A percentile compares a stretch with the other conserved stretches of the same genome.
Conservation (phyloP, 2,113 vertebrate species). For the Rhea pennata region DNA sequence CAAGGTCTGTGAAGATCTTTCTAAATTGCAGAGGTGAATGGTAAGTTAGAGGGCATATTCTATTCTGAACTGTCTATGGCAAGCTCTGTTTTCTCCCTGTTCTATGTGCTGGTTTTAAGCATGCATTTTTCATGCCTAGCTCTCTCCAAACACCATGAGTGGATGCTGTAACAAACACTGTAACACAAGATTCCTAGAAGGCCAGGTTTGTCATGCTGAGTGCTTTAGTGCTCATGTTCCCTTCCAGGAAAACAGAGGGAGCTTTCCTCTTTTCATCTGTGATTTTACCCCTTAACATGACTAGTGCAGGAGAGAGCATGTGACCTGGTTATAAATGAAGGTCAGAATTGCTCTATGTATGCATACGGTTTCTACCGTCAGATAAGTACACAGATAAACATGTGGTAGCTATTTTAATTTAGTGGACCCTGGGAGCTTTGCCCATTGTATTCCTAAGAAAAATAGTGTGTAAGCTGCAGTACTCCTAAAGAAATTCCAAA, state of each 20-base stretch:
- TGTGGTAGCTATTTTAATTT: conserved; percentile 52
- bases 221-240: background rate
- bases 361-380: background rate
- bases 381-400: conserved; percentile 48
- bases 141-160: background rate
- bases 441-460: background rate
- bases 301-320: background rate
- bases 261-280: conserved; percentile 2
- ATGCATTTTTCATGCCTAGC: background rate
- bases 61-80: background rate
- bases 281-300: background rate
- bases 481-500: conserved; percentile 19
- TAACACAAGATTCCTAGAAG: background rate
- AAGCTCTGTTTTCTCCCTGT: background rate
- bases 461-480: background rate
- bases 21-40: background rate
- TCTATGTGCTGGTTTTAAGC: background rate
- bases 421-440: background rate
- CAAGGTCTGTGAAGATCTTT: background rate
- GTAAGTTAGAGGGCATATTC: background rate
- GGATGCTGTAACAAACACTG: background rate
- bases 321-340: background rate
- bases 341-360: background rate
- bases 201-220: background rate
- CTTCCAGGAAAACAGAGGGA: background rate